These are phyloP conservation scores for Oreotrochilus melanogaster DNA, from an alignment of 2,113 vertebrate genomes.

Conservation along the genomic window DNA sequence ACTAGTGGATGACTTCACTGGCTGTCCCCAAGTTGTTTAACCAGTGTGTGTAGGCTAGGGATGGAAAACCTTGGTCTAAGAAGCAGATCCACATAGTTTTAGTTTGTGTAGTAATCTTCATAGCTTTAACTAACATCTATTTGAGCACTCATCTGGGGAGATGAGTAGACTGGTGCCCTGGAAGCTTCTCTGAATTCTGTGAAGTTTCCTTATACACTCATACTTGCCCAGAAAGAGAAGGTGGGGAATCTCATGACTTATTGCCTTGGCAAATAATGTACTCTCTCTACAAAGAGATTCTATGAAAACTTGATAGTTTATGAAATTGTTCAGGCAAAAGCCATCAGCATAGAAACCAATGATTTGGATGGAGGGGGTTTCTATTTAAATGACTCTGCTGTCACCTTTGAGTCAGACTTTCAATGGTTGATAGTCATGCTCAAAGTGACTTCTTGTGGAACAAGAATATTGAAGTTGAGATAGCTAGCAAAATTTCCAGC, in stretches of 20 bases:
- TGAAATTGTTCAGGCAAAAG: not conserved
- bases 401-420: constrained; percentile 30
- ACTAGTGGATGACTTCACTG: not conserved
- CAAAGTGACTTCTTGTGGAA: not conserved
- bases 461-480: not conserved
- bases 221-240: not conserved
- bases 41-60: not conserved
- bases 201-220: not conserved
- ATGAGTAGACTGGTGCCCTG: not conserved
- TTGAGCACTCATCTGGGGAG: not conserved
- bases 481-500: not conserved
- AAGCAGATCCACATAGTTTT: not conserved
- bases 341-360: not conserved
- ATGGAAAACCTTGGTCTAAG: not conserved
- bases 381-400: not conserved
- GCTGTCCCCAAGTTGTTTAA: not conserved
- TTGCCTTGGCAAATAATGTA: not conserved
- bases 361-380: not conserved
- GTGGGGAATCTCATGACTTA: not conserved
- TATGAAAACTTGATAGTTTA: not conserved
- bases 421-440: not conserved
- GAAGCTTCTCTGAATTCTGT: not conserved
- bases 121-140: not conserved
- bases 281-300: not conserved
- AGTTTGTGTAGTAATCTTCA: not conserved